These are phyloP conservation scores for Eptatretus burgeri DNA, from an alignment of 2,113 vertebrate species.

Conservation along the genomic window DNA sequence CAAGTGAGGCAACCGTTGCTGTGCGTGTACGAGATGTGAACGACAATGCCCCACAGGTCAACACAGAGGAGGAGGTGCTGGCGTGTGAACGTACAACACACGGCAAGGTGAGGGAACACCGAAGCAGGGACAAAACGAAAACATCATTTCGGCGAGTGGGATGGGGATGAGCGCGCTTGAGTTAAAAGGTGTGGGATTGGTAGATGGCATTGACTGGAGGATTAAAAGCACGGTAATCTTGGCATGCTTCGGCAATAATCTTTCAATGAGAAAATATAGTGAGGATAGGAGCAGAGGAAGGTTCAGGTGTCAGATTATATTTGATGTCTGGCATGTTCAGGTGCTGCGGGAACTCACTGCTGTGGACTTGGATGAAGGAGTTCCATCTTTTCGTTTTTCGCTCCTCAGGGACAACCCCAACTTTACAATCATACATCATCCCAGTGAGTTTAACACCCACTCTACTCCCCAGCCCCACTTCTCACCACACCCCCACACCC, in stretches of 20 bases:
- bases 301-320: too few relatives aligned
- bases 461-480: too few relatives aligned
- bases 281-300: too few relatives aligned
- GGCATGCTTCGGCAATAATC: too few relatives aligned
- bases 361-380: conserved; percentile 58
- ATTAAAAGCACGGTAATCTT: too few relatives aligned
- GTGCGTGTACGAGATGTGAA: conserved; percentile 1
- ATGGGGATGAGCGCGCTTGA: neutral
- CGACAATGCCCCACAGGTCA: conserved; percentile 1
- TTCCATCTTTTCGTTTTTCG: conserved; percentile 51
- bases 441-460: conserved; percentile 30
- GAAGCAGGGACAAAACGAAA: too few relatives aligned
- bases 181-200: neutral
- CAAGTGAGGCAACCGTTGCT: neutral
- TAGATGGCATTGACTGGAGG: too few relatives aligned
- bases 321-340: conserved; percentile 16
- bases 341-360: conserved; percentile 84
- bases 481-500: too few relatives aligned
- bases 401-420: conserved; percentile 48
- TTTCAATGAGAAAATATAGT: too few relatives aligned
- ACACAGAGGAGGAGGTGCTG: neutral
- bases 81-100: too few relatives aligned
- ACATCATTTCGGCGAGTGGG: neutral
- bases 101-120: neutral
- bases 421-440: conserved; percentile 73